These are phyloP conservation scores for Cryptoprocta ferox DNA, from an alignment of 2,797 vertebrate species.

Conservation along the genomic window DNA sequence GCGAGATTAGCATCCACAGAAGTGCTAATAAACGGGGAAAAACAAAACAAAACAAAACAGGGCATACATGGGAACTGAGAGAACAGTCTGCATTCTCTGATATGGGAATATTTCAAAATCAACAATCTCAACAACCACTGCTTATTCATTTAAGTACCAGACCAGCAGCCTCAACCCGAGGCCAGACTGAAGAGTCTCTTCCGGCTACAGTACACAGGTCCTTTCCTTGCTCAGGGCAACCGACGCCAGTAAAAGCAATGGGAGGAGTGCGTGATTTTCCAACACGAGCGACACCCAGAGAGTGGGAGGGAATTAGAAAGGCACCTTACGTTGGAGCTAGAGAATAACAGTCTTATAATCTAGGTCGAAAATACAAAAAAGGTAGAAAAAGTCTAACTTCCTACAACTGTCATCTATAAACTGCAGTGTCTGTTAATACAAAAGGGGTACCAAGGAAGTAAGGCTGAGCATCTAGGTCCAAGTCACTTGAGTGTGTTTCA, in stretches of 20 bases:
- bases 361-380: slow-evolving; percentile 82
- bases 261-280: slow-evolving; percentile 17
- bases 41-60: neutral
- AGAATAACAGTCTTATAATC: slow-evolving; percentile 63
- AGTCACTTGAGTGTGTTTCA: slow-evolving; percentile 79
- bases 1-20: neutral
- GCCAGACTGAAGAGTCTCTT: neutral
- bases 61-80: neutral
- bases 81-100: neutral
- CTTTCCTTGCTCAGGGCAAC: neutral
- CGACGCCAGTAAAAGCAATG: neutral
- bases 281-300: slow-evolving; percentile 41
- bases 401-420: slow-evolving; percentile 83
- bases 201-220: neutral
- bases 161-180: neutral
- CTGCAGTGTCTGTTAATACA: slow-evolving; percentile 84
- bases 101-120: neutral
- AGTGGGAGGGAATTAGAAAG: slow-evolving; percentile 58
- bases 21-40: neutral
- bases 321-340: slow-evolving; percentile 57
- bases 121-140: neutral
- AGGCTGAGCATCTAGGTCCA: slow-evolving; percentile 83
- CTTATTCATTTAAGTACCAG: neutral
- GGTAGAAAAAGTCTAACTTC: slow-evolving; percentile 79
- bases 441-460: slow-evolving; percentile 80